A percentile compares a stretch with the other conserved stretches of the same genome.
Conservation (phyloP, 2,888 invertebrate species). For the Axea sp. region DNA sequence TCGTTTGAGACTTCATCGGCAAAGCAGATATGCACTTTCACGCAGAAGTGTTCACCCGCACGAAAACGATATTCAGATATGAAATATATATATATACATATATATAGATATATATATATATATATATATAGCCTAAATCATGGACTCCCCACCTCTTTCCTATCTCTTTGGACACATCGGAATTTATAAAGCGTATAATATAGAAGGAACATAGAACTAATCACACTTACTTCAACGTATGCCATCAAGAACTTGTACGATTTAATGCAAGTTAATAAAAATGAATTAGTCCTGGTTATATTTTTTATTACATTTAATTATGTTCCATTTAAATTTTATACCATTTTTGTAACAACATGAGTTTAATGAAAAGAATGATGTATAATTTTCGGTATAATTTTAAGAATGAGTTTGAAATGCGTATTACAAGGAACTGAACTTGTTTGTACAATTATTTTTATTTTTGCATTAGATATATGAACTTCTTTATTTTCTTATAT, state of each 20-base stretch:
- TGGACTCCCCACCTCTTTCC: slow-evolving; percentile 1
- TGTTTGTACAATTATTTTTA: no score
- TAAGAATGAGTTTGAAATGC: no score
- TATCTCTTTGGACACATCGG: slow-evolving; percentile 7
- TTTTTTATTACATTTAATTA: no score
- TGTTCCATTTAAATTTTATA: no score
- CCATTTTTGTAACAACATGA: no score
- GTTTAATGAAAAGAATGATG: no score
- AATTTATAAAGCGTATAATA: slow-evolving; percentile 24
- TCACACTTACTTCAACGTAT: background rate
- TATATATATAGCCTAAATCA: slow-evolving; percentile 16
- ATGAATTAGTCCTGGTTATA: no score
- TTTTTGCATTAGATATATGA: no score
- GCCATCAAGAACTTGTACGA: no score
- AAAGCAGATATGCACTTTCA: slow-evolving; percentile 29
- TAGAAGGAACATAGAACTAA: slow-evolving; percentile 17
- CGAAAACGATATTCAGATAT: slow-evolving; percentile 34
- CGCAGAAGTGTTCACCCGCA: slow-evolving; percentile 13
- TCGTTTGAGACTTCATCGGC: slow-evolving; percentile 26
- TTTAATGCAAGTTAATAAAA: no score
- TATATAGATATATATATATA: slow-evolving; percentile 8
- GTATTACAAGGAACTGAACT: no score
- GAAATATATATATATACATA: slow-evolving; percentile 7
- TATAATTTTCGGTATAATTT: no score
- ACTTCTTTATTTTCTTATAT: slow-evolving; percentile 63